Base-by-base conservation (phyloP, 1,140 invertebrate genomes). In the Leptestheria dahalacensis region DNA sequence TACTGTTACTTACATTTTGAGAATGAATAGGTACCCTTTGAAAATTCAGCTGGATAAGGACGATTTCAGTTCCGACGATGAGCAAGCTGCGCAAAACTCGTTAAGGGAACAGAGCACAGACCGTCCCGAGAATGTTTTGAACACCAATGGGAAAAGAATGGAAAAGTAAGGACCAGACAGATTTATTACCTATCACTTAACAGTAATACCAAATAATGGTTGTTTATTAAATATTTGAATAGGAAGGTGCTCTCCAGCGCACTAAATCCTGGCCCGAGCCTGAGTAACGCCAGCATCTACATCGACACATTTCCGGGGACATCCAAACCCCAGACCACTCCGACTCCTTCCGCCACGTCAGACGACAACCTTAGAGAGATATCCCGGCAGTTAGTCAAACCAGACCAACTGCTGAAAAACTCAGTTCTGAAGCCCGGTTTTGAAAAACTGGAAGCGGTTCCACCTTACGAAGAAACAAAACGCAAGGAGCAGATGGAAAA, bases 381-480 rank as follows among this genome's bases (percentile, higher is more conserved):
- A 15, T 25, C 53, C 15, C 53, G 23, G 9, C 23, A 25, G 23
- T 20, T 60, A 6, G 28, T 18, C 20, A 60, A 60, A 26, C 20
- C 49, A 12, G 58, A 60, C 25, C 29, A 26, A 15, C 57, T 72
- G 41, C 65, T 73, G 71, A 68, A 80, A 62, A 84, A 82, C 58
- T 81, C 81, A 29, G 77, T 82, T 9, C 67, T 85, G 2, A 75
- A 75, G 33, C 74, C 80, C 9, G 83, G 80, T 24, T 80, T 86
- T 66, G 85, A 87, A 65, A 75, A 80, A 66, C 64, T 80, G 23
- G 73, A 81, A 55, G 65, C 69, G 21, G 68, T 87, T 10, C 80
- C 83, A 9, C 73, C 74, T 20, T 82, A 81, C 66, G 68, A 78
- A 63, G 66, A 80, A 2, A 80, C 75, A 63, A 74, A 80, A 28